Evolutionary conservation across 2,113 vertebrate genomes (phyloP).

Genomic region (Steatornis caripensis): DNA sequence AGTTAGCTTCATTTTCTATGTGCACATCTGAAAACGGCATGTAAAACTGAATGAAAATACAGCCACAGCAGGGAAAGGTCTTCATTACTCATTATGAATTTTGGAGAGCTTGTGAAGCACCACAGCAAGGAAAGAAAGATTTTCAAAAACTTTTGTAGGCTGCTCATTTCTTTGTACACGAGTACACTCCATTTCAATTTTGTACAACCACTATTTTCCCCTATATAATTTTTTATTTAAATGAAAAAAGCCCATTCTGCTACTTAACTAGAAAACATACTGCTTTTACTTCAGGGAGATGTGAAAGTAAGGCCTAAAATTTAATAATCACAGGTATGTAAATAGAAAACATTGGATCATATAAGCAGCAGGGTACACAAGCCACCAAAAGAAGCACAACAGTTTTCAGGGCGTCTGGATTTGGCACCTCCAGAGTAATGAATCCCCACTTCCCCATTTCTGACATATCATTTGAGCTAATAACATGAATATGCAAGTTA

Average conservation of each 20-base stretch:
- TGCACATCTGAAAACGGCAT: neutral
- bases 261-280: neutral
- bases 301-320: neutral
- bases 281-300: neutral
- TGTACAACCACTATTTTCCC: neutral
- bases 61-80: neutral
- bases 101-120: neutral
- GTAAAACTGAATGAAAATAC: neutral
- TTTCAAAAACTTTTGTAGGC: neutral
- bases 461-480: neutral
- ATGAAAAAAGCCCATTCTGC: neutral
- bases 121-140: neutral
- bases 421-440: neutral
- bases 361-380: neutral
- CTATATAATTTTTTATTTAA: neutral
- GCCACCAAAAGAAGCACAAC: neutral
- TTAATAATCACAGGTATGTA: neutral
- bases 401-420: neutral
- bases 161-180: neutral
- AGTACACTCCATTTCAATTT: neutral
- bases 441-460: neutral
- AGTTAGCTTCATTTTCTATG: neutral
- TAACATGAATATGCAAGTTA: neutral
- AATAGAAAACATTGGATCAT: neutral
- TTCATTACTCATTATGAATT: neutral